Base-by-base conservation (phyloP, 2,113 vertebrate genomes). In the Embiotoca jacksoni region DNA sequence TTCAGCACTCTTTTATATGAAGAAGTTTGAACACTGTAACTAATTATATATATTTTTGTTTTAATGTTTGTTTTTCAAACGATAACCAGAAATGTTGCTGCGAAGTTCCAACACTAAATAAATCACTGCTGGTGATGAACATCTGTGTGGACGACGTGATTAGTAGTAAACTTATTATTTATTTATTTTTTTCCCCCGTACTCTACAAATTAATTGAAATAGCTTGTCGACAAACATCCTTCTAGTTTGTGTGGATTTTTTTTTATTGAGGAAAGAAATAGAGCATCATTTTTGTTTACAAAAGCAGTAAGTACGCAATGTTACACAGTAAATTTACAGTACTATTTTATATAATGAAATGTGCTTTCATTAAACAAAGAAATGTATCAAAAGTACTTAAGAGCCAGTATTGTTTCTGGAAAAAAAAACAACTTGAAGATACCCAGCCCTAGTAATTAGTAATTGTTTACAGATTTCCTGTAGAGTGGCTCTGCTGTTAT, bases 21-120 rank as follows among this genome's bases (percentile, higher is more conserved):
- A 86, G 85, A 93, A 76, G 90, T 92, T 91, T 90, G 81, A 91
- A 87, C 89, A 91, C 84, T 94, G 94, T 94, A 94, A 86, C 75
- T 93, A 93, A 88, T 86, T 94, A 81, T 90, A 83, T 87, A 87
- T 92, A 89, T 92, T 87, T 91, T 91, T 87, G 81, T 91, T 91
- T 91, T 88, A 80, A 80, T 78, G 73, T 91, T 89, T 89, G 87
- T 90, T 92, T 93, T 92, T 89, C 93, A 93, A 91, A 85, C 78
- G 63, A 80, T 66, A 79, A 86, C 75, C 77, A 73, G 80, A 89
- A 49, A 81, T 89, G 76, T 88, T 83, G 78, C 83, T 86, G 89
- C 78, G 78, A 82, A 80, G 63, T 54, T 85, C 76, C 37, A 63
- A 89, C 72, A 85, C 80, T 80, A 90, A 94, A 93, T 93, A 94